Evolutionary conservation across 2,113 vertebrate species (phyloP).

Genomic region (Hyaena hyaena): DNA sequence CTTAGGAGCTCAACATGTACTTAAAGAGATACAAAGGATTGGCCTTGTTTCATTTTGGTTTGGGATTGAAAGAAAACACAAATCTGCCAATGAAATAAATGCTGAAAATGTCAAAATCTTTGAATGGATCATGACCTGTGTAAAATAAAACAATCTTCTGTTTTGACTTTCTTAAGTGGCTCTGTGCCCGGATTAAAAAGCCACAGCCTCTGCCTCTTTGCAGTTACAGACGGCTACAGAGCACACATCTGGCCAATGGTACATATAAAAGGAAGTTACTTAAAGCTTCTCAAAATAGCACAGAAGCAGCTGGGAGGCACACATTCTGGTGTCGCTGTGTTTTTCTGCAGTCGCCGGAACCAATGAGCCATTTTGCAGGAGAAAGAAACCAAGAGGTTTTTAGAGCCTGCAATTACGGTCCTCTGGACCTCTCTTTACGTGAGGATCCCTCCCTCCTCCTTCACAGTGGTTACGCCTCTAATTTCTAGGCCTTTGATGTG

Average conservation of each 20-base stretch:
- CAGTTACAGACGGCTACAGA: neutral
- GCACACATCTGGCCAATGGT: neutral
- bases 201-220: neutral
- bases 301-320: neutral
- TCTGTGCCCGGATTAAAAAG: neutral
- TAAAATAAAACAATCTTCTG: conserved; percentile 42
- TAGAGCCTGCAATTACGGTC: neutral
- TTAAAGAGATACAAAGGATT: neutral
- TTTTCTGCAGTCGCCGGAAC: neutral
- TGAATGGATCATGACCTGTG: neutral
- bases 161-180: conserved; percentile 20
- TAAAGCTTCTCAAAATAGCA: conserved; percentile 22
- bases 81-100: neutral
- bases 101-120: neutral
- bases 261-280: neutral
- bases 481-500: conserved; percentile 15
- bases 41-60: neutral
- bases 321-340: neutral
- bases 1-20: neutral
- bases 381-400: neutral
- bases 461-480: neutral
- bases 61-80: neutral
- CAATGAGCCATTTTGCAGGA: neutral
- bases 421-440: neutral
- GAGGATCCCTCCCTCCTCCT: neutral